phyloP scores from a whole-genome alignment of 2,888 invertebrate species.

The Protophormia terraenovae region DNA sequence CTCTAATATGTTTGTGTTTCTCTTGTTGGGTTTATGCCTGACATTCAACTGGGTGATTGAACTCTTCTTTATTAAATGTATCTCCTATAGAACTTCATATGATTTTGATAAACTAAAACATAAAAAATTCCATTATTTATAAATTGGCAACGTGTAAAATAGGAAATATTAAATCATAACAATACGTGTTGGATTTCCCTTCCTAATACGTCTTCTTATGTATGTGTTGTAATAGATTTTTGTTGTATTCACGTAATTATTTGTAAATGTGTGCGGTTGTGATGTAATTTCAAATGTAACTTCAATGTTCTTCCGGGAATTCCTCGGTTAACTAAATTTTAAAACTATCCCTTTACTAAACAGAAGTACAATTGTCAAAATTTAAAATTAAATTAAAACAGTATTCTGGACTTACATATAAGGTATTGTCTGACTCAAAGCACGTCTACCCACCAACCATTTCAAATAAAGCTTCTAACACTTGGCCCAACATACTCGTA shows the following conservation, averaged over 20 bases:
- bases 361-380: background rate
- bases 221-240: too few relatives aligned
- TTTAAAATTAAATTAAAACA: background rate
- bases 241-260: background rate
- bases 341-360: background rate
- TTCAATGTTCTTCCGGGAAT: conserved; percentile 63
- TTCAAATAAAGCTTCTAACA: conserved; percentile 6
- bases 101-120: background rate
- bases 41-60: conserved; percentile 23
- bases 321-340: background rate
- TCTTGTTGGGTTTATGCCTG: background rate
- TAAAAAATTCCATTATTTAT: conserved; percentile 1
- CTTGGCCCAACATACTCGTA: background rate
- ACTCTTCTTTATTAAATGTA: background rate
- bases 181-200: background rate
- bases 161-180: conserved; percentile 39
- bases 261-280: background rate
- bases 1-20: background rate
- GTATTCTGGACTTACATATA: background rate
- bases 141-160: background rate
- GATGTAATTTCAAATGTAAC: conserved; percentile 34
- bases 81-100: background rate
- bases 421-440: background rate
- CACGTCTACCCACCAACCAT: conserved; percentile 26
- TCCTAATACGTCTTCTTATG: background rate